Base-by-base conservation (phyloP, 2,797 vertebrate genomes). In the Pelodytes ibericus region DNA sequence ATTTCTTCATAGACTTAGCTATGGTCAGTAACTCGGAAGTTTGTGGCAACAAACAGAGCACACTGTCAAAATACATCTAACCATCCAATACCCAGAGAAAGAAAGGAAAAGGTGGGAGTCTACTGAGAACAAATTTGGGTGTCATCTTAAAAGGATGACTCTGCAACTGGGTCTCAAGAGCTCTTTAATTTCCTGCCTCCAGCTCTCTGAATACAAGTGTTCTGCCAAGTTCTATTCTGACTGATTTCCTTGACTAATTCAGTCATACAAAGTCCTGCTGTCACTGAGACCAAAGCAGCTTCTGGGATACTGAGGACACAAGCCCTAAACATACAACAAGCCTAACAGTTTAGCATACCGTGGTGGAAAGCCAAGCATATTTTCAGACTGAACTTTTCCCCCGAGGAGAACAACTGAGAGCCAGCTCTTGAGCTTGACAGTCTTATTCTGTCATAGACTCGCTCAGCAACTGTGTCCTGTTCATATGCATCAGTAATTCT, bases 221-320 rank as follows among this genome's bases (percentile, higher is more conserved):
- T 16, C 15, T 67, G 72, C 72, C 72, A 74, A 39, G 51, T 66
- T 74, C 63, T 74, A 66, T 74, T 74, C 62, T 66, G 63, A 66
- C 72, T 67, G 72, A 74, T 74, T 74, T 74, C 63, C 63, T 66
- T 74, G 36, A 74, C 72, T 74, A 74, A 74, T 74, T 74, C 72
- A 74, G 31, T 74, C 72, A 74, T 67, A 66, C 27, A 72, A 74
- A 74, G 53, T 74, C 72, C 72, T 74, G 62, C 72, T 74, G 72
- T 67, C 57, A 67, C 63, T 74, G 63, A 74, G 63, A 74, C 63
- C 47, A 67, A 29, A 49, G 44, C 47, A 53, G 72, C 63, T 74
- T 20, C 53, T 66, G 72, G 72, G 51, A 74, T 67, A 74, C 41
- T 20, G 3, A 49, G 39, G 58, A 22, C 4, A 18, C 13, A 74